These are phyloP conservation scores for Megalopta genalis DNA, from an alignment of 1,140 invertebrate genomes.

Conservation along the genomic window DNA sequence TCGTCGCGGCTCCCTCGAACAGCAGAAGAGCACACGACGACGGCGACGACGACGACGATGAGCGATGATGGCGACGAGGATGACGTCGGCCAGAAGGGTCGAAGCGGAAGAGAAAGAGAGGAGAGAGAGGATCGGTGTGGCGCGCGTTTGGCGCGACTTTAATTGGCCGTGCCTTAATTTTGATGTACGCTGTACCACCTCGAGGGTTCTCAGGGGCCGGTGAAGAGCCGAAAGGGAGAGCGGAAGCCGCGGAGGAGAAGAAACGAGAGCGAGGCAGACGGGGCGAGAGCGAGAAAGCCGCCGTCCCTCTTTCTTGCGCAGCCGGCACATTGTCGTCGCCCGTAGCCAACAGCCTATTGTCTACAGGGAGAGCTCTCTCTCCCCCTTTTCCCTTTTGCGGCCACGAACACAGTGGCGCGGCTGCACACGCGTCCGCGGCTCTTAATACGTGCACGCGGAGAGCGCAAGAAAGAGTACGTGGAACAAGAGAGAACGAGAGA, in stretches of 20 bases:
- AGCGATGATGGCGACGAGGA: background rate
- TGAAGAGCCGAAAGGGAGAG: slow-evolving; percentile 51
- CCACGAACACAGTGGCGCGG: slow-evolving; percentile 16
- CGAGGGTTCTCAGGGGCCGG: slow-evolving; percentile 61
- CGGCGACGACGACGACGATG: background rate
- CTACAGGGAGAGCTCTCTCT: slow-evolving; percentile 58
- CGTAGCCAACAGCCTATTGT: slow-evolving; percentile 76
- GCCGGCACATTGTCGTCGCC: slow-evolving; percentile 69
- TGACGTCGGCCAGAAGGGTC: background rate
- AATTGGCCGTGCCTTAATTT: slow-evolving; percentile 76
- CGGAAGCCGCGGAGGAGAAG: slow-evolving; percentile 37
- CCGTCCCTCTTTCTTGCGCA: slow-evolving; percentile 53
- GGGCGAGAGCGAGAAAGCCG: slow-evolving; percentile 28
- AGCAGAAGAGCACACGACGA: background rate
- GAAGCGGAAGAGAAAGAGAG: background rate
- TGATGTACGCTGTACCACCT: slow-evolving; percentile 69
- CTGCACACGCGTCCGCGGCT: background rate
- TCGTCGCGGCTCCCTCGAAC: background rate
- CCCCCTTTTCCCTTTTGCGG: slow-evolving; percentile 63
- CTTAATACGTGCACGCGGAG: background rate
- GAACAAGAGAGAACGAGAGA: background rate
- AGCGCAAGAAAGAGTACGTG: background rate
- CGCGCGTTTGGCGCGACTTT: slow-evolving; percentile 65
- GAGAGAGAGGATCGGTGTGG: background rate
- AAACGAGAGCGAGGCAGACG: slow-evolving; percentile 45